Conservation (phyloP, 2,888 invertebrate genomes). For the Acanthopleura granulata region DNA sequence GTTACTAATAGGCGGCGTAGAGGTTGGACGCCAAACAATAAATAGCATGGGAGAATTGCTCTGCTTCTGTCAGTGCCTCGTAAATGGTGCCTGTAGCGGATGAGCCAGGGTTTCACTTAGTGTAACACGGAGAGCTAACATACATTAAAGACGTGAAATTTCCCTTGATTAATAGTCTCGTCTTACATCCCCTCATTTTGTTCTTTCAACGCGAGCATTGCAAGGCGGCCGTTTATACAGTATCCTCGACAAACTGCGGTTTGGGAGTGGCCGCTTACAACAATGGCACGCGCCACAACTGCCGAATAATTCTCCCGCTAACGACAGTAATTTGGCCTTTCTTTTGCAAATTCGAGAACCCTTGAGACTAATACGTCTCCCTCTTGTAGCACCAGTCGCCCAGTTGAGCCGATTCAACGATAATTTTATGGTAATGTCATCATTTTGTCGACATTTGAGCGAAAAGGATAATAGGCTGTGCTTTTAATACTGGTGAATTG, state of each 20-base stretch:
- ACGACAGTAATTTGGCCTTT: conserved; percentile 18
- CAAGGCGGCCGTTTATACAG: not conserved
- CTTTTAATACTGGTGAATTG: conserved; percentile 9
- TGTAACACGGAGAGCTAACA: not conserved
- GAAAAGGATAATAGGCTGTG: not conserved
- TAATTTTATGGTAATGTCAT: conserved; percentile 19
- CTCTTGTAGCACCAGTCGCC: conserved; percentile 8
- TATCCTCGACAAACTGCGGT: not conserved
- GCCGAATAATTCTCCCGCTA: conserved; percentile 13
- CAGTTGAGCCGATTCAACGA: conserved; percentile 16
- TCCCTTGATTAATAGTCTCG: conserved; percentile 10
- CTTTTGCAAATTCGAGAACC: conserved; percentile 19
- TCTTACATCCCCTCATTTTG: not conserved
- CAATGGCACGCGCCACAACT: conserved; percentile 17
- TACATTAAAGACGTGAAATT: conserved; percentile 9
- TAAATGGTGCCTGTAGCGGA: not conserved
- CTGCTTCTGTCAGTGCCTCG: not conserved
- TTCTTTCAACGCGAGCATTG: conserved; percentile 15
- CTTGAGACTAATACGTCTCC: conserved; percentile 13
- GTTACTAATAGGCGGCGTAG: not conserved
- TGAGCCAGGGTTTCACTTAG: not conserved
- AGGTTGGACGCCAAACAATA: not conserved
- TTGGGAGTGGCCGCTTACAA: conserved; percentile 6
- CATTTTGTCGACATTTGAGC: conserved; percentile 15
- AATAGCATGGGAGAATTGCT: not conserved